Evolutionary conservation across 2,113 vertebrate genomes (phyloP), one percentile per base, ranked within the genome.

Genomic region (Carettochelys insculpta): DNA sequence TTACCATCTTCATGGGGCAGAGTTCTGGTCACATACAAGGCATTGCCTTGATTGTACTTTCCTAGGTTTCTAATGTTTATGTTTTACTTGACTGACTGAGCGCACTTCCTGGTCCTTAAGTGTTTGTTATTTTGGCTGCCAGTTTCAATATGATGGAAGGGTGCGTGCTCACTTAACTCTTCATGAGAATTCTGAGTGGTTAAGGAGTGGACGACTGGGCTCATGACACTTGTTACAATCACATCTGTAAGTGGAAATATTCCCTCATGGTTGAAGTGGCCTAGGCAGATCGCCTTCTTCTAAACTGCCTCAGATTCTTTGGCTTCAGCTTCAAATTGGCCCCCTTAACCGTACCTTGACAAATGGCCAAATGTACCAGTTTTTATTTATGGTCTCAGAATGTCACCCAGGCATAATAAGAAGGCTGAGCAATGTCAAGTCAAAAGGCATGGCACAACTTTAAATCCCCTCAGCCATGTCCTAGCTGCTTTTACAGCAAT

Each of bases 111-210:
- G 65, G 51, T 41, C 68, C 48, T 90, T 91, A 47, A 81, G 53
- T 24, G 25, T 54, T 24, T 53, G 52, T 52, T 53, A 3, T 53
- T 53, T 25, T 27, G 77, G 65, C 89, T 93, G 24, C 41, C n/a
- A 82, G 82, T 48, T 76, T 88, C 80, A 91, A 75, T 92, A 45
- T 91, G 90, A 82, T 90, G 31, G 71, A 88, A 94, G 61, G 41
- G 73, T 53, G 3, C 31, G 47, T 47, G 45, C 19, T 24, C 14
- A 16, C 65, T 52, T 41, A 83, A 19, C 50, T 47, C 90, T 53
- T n/a, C 92, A 52, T 2, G 9, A 78, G 68, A 3, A 31, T 86
- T 89, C 86, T 25, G 53, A 29, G 76, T 38, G 71, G n/a, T 76
- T 54, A 85, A 76, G 12, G 11, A 84, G 20, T 84, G 56, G 56